Percentiles rank a stretch among this genome's conserved stretches.
These are phyloP conservation scores for Ptilorrhoa leucosticta DNA, from an alignment of 2,113 vertebrate species.

Conservation along the genomic window DNA sequence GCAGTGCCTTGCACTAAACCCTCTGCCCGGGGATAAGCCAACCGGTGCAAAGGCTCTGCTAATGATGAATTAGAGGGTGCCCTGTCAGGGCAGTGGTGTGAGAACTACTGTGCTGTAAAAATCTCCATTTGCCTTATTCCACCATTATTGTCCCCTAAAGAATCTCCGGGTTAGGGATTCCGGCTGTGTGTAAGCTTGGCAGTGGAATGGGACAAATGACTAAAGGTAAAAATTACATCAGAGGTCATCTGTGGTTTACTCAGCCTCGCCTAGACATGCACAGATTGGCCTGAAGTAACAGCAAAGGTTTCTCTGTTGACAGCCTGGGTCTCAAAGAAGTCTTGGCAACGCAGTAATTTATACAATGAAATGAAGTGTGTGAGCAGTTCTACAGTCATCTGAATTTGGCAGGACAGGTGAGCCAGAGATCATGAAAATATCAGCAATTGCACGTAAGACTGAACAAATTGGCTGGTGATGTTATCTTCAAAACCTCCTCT, in stretches of 20 bases:
- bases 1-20: neutral
- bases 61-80: neutral
- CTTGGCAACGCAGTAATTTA: neutral
- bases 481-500: neutral
- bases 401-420: neutral
- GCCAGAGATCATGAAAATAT: neutral
- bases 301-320: neutral
- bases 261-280: neutral
- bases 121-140: neutral
- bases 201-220: slow-evolving; percentile 7
- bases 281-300: neutral
- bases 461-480: neutral
- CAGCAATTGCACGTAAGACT: neutral
- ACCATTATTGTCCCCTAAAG: neutral
- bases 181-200: slow-evolving; percentile 4
- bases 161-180: slow-evolving; percentile 21
- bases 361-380: neutral
- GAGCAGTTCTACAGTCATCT: neutral
- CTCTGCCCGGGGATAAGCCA: neutral
- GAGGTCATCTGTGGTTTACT: neutral
- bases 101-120: neutral
- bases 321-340: neutral
- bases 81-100: neutral
- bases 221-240: neutral
- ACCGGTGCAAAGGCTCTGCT: neutral